Percentiles rank a stretch among this genome's conserved stretches.
phyloP scores from a whole-genome alignment of 2,888 invertebrate genomes.

The Eupithecia centaureata region DNA sequence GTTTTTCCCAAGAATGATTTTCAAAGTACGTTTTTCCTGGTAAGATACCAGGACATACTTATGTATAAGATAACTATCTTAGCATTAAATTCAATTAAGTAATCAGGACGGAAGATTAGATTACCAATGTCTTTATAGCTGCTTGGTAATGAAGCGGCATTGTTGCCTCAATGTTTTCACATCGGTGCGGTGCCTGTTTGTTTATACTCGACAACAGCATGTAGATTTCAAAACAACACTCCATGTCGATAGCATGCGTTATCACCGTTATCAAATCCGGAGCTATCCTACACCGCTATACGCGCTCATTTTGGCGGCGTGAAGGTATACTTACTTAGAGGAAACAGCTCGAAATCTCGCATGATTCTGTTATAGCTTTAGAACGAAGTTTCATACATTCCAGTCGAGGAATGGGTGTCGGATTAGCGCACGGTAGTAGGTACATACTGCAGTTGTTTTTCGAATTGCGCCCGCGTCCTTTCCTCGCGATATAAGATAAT shows the following conservation, averaged over 20 bases:
- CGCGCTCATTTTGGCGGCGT: conserved; percentile 32
- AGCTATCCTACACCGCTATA: conserved; percentile 5
- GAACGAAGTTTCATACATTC: neutral
- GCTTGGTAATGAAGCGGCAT: conserved; percentile 14
- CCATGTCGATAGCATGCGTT: conserved; percentile 39
- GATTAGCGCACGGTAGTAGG: conserved; percentile 21
- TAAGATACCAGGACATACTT: neutral
- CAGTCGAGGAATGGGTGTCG: conserved; percentile 34
- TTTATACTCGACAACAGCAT: conserved; percentile 51
- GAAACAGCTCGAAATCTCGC: conserved; percentile 38
- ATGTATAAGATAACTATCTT: neutral
- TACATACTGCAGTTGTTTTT: conserved; percentile 33
- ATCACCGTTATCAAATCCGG: conserved; percentile 47
- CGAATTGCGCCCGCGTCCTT: conserved; percentile 39
- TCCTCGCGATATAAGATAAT: conserved; percentile 60
- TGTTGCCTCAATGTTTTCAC: conserved; percentile 27
- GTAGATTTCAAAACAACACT: conserved; percentile 65
- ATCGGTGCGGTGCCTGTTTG: conserved; percentile 38
- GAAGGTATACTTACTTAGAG: neutral
- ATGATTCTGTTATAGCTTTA: neutral
- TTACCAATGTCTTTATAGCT: neutral
- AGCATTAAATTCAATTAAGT: conserved; percentile 8
- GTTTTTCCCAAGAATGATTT: conserved; percentile 6
- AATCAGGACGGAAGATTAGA: conserved; percentile 6
- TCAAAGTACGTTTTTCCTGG: neutral